A percentile compares a stretch with the other conserved stretches of the same genome.
These are phyloP conservation scores for Polyommatus icarus DNA, from an alignment of 2,888 invertebrate genomes.

Conservation along the genomic window DNA sequence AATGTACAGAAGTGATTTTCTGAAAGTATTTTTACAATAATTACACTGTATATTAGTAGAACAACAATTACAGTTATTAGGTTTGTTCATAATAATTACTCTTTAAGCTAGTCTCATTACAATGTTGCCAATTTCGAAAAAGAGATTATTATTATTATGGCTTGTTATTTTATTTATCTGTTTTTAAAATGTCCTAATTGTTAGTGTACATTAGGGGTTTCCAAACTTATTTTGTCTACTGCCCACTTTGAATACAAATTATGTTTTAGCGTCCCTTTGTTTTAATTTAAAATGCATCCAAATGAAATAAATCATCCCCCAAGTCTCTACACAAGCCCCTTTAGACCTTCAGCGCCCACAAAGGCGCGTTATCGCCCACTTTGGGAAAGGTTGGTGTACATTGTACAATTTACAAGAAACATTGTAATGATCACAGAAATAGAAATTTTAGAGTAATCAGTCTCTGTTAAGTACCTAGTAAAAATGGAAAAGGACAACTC, in stretches of 20 bases:
- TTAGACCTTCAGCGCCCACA: too few relatives aligned
- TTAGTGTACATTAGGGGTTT: too few relatives aligned
- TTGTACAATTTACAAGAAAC: neutral
- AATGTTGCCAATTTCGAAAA: neutral
- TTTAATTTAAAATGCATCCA: too few relatives aligned
- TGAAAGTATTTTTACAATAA: slow-evolving; percentile 7
- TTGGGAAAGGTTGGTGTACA: too few relatives aligned
- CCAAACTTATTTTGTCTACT: too few relatives aligned
- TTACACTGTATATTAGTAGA: neutral
- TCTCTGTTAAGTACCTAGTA: neutral
- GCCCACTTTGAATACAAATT: too few relatives aligned
- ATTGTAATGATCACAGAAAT: neutral
- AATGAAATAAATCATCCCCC: too few relatives aligned
- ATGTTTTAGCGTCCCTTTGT: too few relatives aligned
- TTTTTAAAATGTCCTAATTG: neutral
- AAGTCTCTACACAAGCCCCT: too few relatives aligned
- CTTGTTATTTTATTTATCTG: neutral
- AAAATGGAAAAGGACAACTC: neutral
- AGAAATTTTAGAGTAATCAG: too few relatives aligned
- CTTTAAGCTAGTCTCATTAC: neutral
- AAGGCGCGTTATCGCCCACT: too few relatives aligned
- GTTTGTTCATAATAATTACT: neutral
- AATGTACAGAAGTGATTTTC: slow-evolving; percentile 25
- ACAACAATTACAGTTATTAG: neutral
- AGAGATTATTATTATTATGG: neutral